Evolutionary conservation across 2,888 invertebrate genomes (phyloP), one percentile per base, ranked within the genome.

Genomic region (Fragum whitleyi): DNA sequence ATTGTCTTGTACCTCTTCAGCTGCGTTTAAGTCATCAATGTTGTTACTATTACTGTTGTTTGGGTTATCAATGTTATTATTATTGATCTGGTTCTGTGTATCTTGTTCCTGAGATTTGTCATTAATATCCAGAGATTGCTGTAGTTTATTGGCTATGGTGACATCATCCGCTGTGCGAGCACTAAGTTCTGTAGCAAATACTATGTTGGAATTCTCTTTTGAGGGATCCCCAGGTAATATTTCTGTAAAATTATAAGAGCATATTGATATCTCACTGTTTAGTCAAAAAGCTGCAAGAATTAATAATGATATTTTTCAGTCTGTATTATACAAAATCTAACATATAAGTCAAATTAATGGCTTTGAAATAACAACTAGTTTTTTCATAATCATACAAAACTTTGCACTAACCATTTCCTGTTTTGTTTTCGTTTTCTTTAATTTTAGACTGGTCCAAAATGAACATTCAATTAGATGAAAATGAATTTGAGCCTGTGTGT

Each of bases 151-250:
- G 14, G 81, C 59, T 2, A 79, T 55, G n/a, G 61, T 72, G 11
- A 79, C 26, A 69, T 81, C 79, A 32, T 72, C 28, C 5, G 57
- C 57, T 23, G 67, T 57, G 32, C 77, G 47, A 23, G 70, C n/a
- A 14, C 77, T 77, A 9, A 85, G 53, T 51, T 88, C 87, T 28
- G 87, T 88, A 3, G 84, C 85, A 81, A 86, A 88, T 80, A 86
- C 84, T 70, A 79, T 79, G 11, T 84, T 80, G 19, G 86, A 77
- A 28, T 53, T 70, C 26, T 80, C 79, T 23, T 29, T 36, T 68
- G 57, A 26, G 5, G 47, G 28, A 32, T 32, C 28, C 7, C 47
- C 11, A 0, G 26, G 47, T 14, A 47, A 47, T 28, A 73, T 73
- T 11, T 68, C 42, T 62, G 47, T 47, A n/a, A 47, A 14, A 14